Base-by-base conservation (phyloP, 2,797 vertebrate species). In the Epinephelus awoara region DNA sequence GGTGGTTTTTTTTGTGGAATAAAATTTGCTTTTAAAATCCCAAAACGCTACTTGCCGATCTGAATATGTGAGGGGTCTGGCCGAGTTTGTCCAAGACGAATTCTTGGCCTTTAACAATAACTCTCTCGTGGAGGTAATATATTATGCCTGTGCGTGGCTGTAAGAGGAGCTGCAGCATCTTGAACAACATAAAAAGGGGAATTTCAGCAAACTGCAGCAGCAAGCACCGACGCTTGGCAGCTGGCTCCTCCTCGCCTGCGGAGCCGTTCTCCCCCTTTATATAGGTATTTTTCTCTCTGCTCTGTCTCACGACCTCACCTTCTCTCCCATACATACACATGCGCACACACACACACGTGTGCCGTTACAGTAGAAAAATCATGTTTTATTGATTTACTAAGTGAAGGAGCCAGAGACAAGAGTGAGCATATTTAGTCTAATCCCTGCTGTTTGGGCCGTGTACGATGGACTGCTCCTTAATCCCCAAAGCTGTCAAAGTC, bases 401-500 rank as follows among this genome's bases (percentile, higher is more conserved):
- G 87, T 80, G 77, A 79, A 87, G 67, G 59, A 85, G 79, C 73
- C 77, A 42, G 76, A 86, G 88, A 84, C 74, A 82, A 78, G 72
- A 85, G 83, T 56, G 78, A 88, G 80, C 77, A 84, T 89, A 87
- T 90, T 91, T 84, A 81, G 85, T 87, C 88, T 91, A 92, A 93
- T 93, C 90, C 91, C 69, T 42, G 72, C 79, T 88, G 88, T 92
- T 92, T 86, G 85, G 80, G 51, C 75, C 82, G 44, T 72, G 79
- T 84, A 88, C 75, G 72, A 84, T 74, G 83, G 89, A 83, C 91
- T 82, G 84, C 83, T 89, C 75, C 85, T 85, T 93, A 93, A 94
- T 93, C 90, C 91, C 72, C 82, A 80, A 85, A 91, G 84, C 93
- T 94, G 93, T 93, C 94, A 93, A 84, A 91, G 86, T 81, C 81